Conservation (phyloP, 1,140 invertebrate genomes). For the Lepidurus arcticus region DNA sequence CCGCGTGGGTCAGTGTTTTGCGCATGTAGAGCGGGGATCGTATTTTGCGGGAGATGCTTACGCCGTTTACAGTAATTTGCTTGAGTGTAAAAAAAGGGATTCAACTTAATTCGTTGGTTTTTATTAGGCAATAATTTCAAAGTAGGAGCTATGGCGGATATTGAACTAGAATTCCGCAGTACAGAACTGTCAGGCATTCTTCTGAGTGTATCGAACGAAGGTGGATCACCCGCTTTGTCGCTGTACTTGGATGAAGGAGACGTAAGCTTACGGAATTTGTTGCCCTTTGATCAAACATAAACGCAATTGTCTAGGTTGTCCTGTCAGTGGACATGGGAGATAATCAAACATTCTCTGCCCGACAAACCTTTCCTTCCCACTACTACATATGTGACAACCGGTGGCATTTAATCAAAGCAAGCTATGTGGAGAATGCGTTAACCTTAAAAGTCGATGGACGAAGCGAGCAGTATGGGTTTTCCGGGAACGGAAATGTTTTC, state of each 20-base stretch:
- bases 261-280: slow-evolving; percentile 46
- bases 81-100: slow-evolving; percentile 14
- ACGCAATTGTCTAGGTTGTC: slow-evolving; percentile 50
- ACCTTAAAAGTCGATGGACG: slow-evolving; percentile 65
- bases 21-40: slow-evolving; percentile 72
- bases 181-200: slow-evolving; percentile 73
- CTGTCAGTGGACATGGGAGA: slow-evolving; percentile 63
- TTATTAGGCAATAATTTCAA: slow-evolving; percentile 63
- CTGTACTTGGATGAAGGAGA: slow-evolving; percentile 70
- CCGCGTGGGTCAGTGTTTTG: slow-evolving; percentile 79
- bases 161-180: slow-evolving; percentile 77
- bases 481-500: slow-evolving; percentile 45
- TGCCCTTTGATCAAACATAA: slow-evolving; percentile 26
- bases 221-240: slow-evolving; percentile 61
- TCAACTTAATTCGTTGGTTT: slow-evolving; percentile 10
- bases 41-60: slow-evolving; percentile 79
- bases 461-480: slow-evolving; percentile 45
- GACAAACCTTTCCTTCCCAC: slow-evolving; percentile 55
- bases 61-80: slow-evolving; percentile 67
- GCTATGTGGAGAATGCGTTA: slow-evolving; percentile 61
- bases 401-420: slow-evolving; percentile 76
- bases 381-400: slow-evolving; percentile 69
- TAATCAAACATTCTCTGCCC: slow-evolving; percentile 53
- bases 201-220: slow-evolving; percentile 60
- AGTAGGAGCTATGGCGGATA: slow-evolving; percentile 59